These are phyloP conservation scores for Diorhabda carinulata DNA, from an alignment of 1,140 invertebrate species.

Conservation along the genomic window DNA sequence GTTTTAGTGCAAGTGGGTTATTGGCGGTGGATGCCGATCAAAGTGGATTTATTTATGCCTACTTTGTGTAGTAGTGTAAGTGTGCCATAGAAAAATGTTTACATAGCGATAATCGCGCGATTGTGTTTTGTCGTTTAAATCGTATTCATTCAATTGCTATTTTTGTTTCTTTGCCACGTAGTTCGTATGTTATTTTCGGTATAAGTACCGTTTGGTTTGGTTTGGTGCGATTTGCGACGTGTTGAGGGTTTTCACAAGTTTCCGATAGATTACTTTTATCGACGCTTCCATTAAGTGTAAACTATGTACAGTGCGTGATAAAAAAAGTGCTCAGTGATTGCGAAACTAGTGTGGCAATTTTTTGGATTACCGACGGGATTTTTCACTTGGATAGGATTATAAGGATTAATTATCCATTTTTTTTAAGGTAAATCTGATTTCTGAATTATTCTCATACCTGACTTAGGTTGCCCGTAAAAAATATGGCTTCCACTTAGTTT, in stretches of 20 bases:
- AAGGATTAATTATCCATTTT: too few relatives aligned
- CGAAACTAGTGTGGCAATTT: not conserved
- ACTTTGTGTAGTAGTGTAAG: constrained; percentile 15
- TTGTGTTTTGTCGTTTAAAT: constrained; percentile 13
- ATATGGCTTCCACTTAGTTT: too few relatives aligned
- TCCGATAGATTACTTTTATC: too few relatives aligned
- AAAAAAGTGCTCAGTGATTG: not conserved
- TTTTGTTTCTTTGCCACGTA: constrained; percentile 18
- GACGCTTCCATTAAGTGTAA: too few relatives aligned
- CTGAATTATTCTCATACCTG: too few relatives aligned
- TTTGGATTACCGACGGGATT: not conserved
- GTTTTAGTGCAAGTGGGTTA: not conserved
- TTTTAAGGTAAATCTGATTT: too few relatives aligned
- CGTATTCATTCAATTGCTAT: constrained; percentile 1
- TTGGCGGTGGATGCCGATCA: not conserved
- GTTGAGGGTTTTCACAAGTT: not conserved
- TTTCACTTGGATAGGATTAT: too few relatives aligned
- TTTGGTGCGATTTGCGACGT: constrained; percentile 5
- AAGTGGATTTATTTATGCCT: constrained; percentile 12
- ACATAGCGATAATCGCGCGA: constrained; percentile 16
- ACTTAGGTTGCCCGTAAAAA: too few relatives aligned
- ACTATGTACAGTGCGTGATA: not conserved
- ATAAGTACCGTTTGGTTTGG: constrained; percentile 12
- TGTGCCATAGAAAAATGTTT: constrained; percentile 17
- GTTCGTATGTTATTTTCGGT: constrained; percentile 15